Conservation (phyloP, 2,888 invertebrate genomes). For the Drosophila falleni region DNA sequence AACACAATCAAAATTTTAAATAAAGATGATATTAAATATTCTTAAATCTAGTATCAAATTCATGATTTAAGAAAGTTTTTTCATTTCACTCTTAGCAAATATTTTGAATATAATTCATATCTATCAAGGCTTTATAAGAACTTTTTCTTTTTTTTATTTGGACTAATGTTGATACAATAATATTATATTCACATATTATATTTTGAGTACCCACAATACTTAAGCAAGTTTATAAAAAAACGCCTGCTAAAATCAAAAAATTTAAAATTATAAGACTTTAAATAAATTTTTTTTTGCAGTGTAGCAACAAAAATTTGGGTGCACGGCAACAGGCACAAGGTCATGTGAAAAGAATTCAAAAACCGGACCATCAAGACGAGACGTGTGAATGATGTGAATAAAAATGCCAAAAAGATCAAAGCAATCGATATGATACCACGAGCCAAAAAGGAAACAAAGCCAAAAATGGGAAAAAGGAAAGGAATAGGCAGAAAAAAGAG, state of each 20-base stretch:
- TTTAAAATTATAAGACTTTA: no score
- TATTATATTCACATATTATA: no score
- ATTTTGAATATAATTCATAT: no score
- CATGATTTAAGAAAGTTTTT: background rate
- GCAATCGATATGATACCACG: slow-evolving; percentile 28
- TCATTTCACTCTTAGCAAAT: background rate
- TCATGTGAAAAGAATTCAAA: slow-evolving; percentile 13
- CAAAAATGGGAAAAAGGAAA: background rate
- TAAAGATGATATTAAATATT: background rate
- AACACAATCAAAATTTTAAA: background rate
- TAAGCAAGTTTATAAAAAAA: no score
- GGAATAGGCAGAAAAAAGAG: background rate
- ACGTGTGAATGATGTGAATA: slow-evolving; percentile 26
- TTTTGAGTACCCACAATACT: no score
- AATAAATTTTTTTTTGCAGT: background rate
- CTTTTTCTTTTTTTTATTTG: background rate
- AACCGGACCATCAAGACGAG: slow-evolving; percentile 13
- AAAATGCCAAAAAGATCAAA: slow-evolving; percentile 29
- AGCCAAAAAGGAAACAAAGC: background rate
- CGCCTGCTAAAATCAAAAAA: no score
- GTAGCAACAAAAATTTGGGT: background rate
- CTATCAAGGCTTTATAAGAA: no score
- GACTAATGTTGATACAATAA: no score
- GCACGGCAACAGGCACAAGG: slow-evolving; percentile 30
- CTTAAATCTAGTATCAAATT: background rate